A percentile compares a stretch with the other conserved stretches of the same genome.
These are phyloP conservation scores for Hirtodrosophila duncani DNA, from an alignment of 2,888 invertebrate genomes.

Conservation along the genomic window DNA sequence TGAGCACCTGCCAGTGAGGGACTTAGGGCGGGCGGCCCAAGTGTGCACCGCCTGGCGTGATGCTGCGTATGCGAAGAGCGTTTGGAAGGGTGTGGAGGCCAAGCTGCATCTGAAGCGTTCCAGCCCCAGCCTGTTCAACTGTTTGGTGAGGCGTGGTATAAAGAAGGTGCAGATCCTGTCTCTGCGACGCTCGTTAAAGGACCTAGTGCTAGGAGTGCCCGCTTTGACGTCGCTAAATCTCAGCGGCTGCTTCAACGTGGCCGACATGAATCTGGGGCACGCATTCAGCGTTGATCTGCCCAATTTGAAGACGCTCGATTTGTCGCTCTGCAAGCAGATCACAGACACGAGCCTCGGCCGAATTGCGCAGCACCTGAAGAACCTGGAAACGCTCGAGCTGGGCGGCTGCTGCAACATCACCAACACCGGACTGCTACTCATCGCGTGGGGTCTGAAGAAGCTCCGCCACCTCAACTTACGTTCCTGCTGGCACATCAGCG, in stretches of 20 bases:
- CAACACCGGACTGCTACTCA: conserved; percentile 89
- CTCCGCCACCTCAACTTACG: conserved; percentile 90
- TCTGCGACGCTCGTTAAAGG: conserved; percentile 88
- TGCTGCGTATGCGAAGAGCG: conserved; percentile 93
- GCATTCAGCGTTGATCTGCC: conserved; percentile 89
- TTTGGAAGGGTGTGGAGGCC: conserved; percentile 96
- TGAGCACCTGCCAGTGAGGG: conserved; percentile 90
- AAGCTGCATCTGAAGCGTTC: conserved; percentile 91
- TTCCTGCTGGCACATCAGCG: conserved; percentile 95
- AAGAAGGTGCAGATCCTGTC: conserved; percentile 93
- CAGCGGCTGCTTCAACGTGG: conserved; percentile 95
- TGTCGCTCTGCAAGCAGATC: conserved; percentile 96
- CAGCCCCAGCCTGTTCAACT: conserved; percentile 90
- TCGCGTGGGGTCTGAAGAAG: conserved; percentile 92
- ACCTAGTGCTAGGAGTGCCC: conserved; percentile 91
- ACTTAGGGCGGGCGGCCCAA: conserved; percentile 93
- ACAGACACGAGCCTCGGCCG: conserved; percentile 92
- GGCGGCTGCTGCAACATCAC: conserved; percentile 96
- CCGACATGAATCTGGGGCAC: conserved; percentile 89
- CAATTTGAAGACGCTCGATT: conserved; percentile 88
- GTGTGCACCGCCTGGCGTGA: conserved; percentile 94
- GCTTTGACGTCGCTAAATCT: conserved; percentile 92
- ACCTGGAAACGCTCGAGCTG: conserved; percentile 91
- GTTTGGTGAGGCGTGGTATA: conserved; percentile 91
- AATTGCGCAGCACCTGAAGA: conserved; percentile 90